Base-by-base conservation (phyloP, 2,113 vertebrate species). In the Malaclemys terrapin region DNA sequence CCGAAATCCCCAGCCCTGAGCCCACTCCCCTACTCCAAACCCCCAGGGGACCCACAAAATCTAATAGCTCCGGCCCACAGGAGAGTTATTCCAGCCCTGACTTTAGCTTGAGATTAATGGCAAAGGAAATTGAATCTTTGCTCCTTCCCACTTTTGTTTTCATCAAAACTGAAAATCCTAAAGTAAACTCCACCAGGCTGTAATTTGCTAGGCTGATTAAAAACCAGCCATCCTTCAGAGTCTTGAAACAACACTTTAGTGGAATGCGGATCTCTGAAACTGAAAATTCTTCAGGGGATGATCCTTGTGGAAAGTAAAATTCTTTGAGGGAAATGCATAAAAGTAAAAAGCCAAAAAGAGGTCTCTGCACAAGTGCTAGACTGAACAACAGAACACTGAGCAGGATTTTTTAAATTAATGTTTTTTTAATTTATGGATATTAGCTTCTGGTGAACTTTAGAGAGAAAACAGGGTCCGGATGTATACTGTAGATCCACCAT, bases 41-140 rank as follows among this genome's bases (percentile, higher is more conserved):
- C 8, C 20, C 53, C 53, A 54, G 20, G 53, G 53, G 8, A 20
- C 20, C 53, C 53, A 54, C 20, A 54, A 20, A 54, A 4, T 54
- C 53, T 22, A 54, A 54, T 54, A 54, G 8, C 20, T 20, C 8
- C 8, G 2, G 53, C 19, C 53, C 53, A 54, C 53, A 54, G 53
- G 20, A 54, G 53, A 54, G 20, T 54, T 54, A 54, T 22, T 22
- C 53, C 53, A 8, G 20, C 7, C 53, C 20, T 54, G 53, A 22
- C 53, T 54, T 54, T 95, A 97, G 96, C 53, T 85, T 80, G 89
- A 87, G 86, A 89, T 95, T 97, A 95, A 97, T 95, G 80, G 85
- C 92, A 93, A 87, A 98, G 27, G 38, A 83, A 97, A 47, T 14
- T 4, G 79, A 95, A 96, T 65, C 57, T 88, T 88, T 91, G 45